phyloP scores from a whole-genome alignment of 2,113 vertebrate genomes.

The Indicator maculatus region DNA sequence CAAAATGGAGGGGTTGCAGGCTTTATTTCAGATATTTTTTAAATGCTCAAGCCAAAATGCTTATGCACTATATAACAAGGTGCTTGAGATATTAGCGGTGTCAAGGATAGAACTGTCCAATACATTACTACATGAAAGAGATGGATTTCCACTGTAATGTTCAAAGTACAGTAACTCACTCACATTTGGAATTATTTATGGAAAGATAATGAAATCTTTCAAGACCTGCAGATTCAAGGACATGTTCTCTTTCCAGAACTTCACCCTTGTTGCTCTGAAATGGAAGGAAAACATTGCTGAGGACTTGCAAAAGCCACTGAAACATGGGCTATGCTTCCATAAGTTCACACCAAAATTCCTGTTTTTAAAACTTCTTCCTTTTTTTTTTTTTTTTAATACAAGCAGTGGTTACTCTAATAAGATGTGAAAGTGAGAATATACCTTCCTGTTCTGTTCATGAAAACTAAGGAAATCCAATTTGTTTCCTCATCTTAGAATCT shows the following conservation, averaged over 20 bases:
- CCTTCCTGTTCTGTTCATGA: neutral
- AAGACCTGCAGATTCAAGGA: neutral
- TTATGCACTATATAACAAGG: neutral
- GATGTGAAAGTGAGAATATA: neutral
- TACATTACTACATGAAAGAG: neutral
- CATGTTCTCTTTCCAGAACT: neutral
- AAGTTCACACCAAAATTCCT: neutral
- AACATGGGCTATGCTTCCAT: neutral
- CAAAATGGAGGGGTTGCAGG: neutral
- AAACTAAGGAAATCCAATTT: neutral
- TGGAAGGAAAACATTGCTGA: neutral
- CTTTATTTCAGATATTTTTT: neutral
- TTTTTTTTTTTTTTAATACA: neutral
- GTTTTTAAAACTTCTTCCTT: neutral
- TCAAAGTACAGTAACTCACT: neutral
- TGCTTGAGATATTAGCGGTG: neutral
- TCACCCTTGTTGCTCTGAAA: neutral
- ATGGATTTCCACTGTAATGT: neutral
- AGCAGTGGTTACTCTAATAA: neutral
- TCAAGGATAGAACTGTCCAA: neutral
- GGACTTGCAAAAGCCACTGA: neutral
- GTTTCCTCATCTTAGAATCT: slow-evolving; percentile 38
- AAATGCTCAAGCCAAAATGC: neutral
- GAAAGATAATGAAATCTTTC: neutral
- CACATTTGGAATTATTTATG: neutral